These are phyloP conservation scores for Drosophila rubida DNA, from an alignment of 2,888 invertebrate genomes.

Conservation along the genomic window DNA sequence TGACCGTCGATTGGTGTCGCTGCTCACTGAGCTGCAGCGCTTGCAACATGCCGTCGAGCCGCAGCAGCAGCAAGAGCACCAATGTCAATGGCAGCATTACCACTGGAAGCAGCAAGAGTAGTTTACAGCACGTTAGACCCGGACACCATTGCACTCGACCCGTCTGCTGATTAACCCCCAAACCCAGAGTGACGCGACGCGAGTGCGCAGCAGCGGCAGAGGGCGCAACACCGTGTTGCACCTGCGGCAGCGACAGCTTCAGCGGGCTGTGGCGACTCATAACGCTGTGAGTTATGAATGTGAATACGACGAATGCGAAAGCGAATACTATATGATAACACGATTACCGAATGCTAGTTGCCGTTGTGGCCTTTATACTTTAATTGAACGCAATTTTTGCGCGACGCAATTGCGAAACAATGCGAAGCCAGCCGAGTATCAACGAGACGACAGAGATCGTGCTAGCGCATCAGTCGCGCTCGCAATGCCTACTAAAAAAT, in stretches of 20 bases:
- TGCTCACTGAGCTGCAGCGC: slow-evolving; percentile 76
- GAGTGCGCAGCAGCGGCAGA: background rate
- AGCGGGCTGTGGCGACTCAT: slow-evolving; percentile 68
- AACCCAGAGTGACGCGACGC: slow-evolving; percentile 68
- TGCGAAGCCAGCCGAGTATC: slow-evolving; percentile 16
- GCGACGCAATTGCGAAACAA: slow-evolving; percentile 70
- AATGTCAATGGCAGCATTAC: slow-evolving; percentile 83
- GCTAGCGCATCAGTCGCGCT: slow-evolving; percentile 77
- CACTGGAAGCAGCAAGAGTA: slow-evolving; percentile 84
- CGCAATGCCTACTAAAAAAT: slow-evolving; percentile 76
- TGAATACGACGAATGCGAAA: slow-evolving; percentile 12
- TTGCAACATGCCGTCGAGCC: slow-evolving; percentile 82
- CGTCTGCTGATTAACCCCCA: slow-evolving; percentile 83
- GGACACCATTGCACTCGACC: slow-evolving; percentile 85
- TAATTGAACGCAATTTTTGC: slow-evolving; percentile 78
- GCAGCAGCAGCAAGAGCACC: slow-evolving; percentile 81
- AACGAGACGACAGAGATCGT: slow-evolving; percentile 32
- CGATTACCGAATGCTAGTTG: slow-evolving; percentile 8
- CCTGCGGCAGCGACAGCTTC: slow-evolving; percentile 68
- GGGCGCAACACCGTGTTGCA: slow-evolving; percentile 52
- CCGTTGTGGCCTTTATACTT: slow-evolving; percentile 70
- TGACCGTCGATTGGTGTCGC: slow-evolving; percentile 4
- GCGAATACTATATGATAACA: slow-evolving; percentile 11
- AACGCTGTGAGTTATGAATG: slow-evolving; percentile 25
- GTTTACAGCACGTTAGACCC: slow-evolving; percentile 83